These are phyloP conservation scores for Oconnorella tubifera DNA, from an alignment of 2,888 invertebrate genomes.

Conservation along the genomic window DNA sequence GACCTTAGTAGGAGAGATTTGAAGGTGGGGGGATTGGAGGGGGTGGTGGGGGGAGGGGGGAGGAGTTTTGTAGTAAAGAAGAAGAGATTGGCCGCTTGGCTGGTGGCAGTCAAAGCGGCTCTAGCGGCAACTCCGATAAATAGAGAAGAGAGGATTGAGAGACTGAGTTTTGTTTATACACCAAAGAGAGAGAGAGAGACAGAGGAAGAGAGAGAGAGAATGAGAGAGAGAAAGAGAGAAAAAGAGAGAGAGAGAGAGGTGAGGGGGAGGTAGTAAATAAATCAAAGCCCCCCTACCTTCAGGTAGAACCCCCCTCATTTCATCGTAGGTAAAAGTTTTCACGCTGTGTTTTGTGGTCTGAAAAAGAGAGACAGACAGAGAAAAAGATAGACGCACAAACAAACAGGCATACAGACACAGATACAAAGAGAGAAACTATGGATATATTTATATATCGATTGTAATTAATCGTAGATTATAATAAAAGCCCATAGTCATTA, in stretches of 20 bases:
- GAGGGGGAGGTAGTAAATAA: background rate
- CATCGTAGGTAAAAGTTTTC: background rate
- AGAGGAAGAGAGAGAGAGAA: no score
- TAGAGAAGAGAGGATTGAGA: background rate
- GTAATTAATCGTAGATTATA: no score
- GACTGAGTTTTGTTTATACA: background rate
- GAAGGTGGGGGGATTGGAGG: background rate
- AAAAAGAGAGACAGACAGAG: background rate
- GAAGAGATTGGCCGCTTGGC: background rate
- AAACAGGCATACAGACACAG: no score
- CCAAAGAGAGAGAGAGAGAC: no score
- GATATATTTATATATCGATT: no score
- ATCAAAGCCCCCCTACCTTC: background rate
- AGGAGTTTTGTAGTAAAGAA: background rate
- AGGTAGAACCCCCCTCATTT: conserved; percentile 6
- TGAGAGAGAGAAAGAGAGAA: conserved; percentile 1
- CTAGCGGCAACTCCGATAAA: background rate
- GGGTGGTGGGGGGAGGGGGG: background rate
- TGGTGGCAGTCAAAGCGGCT: background rate
- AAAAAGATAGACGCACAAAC: no score
- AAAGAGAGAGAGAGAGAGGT: background rate
- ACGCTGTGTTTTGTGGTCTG: background rate
- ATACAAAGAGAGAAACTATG: no score
- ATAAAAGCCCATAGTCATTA: no score
- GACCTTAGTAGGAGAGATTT: no score